A percentile compares a stretch with the other conserved stretches of the same genome.
Evolutionary conservation across 2,113 vertebrate species (phyloP).

Genomic region (Castor canadensis): DNA sequence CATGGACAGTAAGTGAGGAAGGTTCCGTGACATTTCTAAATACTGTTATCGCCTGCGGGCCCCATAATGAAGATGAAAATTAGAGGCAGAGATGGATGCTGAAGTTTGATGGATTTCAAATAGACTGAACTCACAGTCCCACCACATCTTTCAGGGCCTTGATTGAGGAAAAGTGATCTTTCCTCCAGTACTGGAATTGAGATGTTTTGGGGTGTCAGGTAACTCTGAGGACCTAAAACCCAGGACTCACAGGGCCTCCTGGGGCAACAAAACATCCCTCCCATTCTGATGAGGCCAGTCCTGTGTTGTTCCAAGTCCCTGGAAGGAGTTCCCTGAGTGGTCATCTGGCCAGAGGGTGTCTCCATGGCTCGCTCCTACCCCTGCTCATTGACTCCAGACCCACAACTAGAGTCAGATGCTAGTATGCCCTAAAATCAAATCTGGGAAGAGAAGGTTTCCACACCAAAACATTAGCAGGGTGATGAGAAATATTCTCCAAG

Average conservation of each 20-base stretch:
- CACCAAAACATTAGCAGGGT: neutral
- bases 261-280: neutral
- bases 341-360: neutral
- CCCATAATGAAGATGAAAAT: conserved; percentile 28
- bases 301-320: neutral
- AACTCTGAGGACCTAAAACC: neutral
- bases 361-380: neutral
- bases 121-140: neutral
- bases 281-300: neutral
- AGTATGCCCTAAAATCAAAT: neutral
- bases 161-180: neutral
- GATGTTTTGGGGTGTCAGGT: neutral
- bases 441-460: neutral
- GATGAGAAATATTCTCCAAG: neutral
- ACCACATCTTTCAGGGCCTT: neutral
- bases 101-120: neutral
- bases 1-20: neutral
- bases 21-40: neutral
- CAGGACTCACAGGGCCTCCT: neutral
- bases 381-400: neutral
- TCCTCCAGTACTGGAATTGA: neutral
- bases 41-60: neutral
- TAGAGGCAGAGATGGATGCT: neutral
- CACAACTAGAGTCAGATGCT: neutral
- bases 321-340: neutral